Percentiles rank a stretch among this genome's conserved stretches.
Conservation (phyloP, 2,888 invertebrate genomes). For the Timema cristinae region DNA sequence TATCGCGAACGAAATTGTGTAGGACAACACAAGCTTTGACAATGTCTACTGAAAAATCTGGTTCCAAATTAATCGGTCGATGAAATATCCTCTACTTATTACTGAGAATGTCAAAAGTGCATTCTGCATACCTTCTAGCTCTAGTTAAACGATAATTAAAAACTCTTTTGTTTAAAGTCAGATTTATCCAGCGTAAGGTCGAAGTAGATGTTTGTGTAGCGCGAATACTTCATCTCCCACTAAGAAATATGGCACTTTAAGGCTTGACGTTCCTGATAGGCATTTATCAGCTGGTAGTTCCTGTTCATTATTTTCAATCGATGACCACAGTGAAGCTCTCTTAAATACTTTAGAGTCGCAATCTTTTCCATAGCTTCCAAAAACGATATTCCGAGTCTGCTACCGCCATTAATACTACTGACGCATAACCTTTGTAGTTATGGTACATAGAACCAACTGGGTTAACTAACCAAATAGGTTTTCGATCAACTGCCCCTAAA, state of each 20-base stretch:
- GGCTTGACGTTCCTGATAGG: slow-evolving; percentile 19
- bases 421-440: too few relatives aligned
- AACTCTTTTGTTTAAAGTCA: slow-evolving; percentile 26
- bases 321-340: too few relatives aligned
- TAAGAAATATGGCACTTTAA: slow-evolving; percentile 19
- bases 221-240: slow-evolving; percentile 29
- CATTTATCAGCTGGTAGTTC: slow-evolving; percentile 23
- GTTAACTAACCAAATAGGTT: too few relatives aligned
- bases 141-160: slow-evolving; percentile 33
- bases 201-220: slow-evolving; percentile 1
- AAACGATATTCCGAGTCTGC: too few relatives aligned
- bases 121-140: slow-evolving; percentile 36
- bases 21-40: slow-evolving; percentile 35
- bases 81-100: slow-evolving; percentile 40
- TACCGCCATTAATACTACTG: too few relatives aligned
- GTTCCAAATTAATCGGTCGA: slow-evolving; percentile 32
- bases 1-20: slow-evolving; percentile 30
- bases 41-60: slow-evolving; percentile 33
- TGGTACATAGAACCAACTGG: too few relatives aligned
- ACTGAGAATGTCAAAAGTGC: slow-evolving; percentile 37
- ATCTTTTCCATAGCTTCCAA: too few relatives aligned
- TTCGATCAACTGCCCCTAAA: too few relatives aligned
- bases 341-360: too few relatives aligned
- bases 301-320: not conserved
- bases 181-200: slow-evolving; percentile 23